Evolutionary conservation across 2,888 invertebrate genomes (phyloP), one percentile per base, ranked within the genome.

Genomic region (Macrosoma leucophasiata): DNA sequence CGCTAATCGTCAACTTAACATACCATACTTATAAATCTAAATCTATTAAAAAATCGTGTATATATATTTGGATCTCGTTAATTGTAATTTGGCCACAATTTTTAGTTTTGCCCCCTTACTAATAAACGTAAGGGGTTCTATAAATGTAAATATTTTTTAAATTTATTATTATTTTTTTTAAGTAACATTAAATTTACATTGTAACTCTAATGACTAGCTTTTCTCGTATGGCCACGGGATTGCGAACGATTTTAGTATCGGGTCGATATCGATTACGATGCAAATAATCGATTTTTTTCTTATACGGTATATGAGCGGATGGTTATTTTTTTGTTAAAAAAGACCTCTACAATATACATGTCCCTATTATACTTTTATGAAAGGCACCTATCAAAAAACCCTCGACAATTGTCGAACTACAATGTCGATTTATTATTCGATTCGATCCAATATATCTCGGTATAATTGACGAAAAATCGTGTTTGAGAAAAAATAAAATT

Each of bases 71-170:
- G 72, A 78, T 79, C 76, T 73, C 63, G 69, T 79, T 79, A 79
- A 67, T 58, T 72, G 72, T 84, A 84, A 79, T 84, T 84, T 84
- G 84, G 84, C 84, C 84, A 84, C 84, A 72, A 74, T 77, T 78
- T n/a, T 75, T 79, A 78, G 74, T 76, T 77, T 68, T 60, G 43
- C 52, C 67, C 63, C 72, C 75, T 75, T 69, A 74, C 66, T 63
- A 70, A 75, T 73, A 74, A 66, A 56, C 51, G 68, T 70, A 73
- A 74, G 79, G 71, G 64, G 62, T 42, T 46, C 48, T 57, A 61
- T 70, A 71, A 67, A 60, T 78, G 79, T 82, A 82, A 81, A 81
- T 81, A 81, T 66, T 72, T 70, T 64, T 62, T 67, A 58, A 52
- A 19, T 35, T 35, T 35, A 37, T 33, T 55, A 43, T n/a, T n/a